phyloP scores from a whole-genome alignment of 1,140 invertebrate species.

The Brachionus calyciflorus region DNA sequence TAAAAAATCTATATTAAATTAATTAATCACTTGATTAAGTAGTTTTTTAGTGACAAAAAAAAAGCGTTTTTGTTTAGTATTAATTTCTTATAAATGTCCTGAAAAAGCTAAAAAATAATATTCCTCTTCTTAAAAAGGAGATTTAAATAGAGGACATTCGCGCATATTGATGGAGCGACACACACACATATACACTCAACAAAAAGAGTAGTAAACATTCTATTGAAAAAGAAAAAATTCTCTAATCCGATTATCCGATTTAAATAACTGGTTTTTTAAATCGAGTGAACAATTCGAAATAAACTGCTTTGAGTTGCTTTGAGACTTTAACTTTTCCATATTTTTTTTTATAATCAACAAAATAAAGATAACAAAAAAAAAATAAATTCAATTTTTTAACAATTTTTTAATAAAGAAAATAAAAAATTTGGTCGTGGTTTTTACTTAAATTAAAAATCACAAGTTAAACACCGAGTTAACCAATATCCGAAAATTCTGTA shows the following conservation, averaged over 20 bases:
- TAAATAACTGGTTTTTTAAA: too few relatives aligned
- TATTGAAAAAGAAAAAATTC: not conserved
- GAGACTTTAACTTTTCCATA: too few relatives aligned
- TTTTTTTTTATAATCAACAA: not conserved
- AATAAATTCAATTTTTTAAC: not conserved
- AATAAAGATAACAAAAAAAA: not conserved
- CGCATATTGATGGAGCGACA: too few relatives aligned
- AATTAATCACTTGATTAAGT: slow-evolving; percentile 39
- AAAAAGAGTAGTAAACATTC: too few relatives aligned
- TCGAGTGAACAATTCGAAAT: not conserved
- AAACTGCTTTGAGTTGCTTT: not conserved
- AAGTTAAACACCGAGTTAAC: slow-evolving; percentile 4
- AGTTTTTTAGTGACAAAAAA: not conserved
- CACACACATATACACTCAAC: too few relatives aligned
- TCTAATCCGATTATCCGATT: slow-evolving; percentile 2
- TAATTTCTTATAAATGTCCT: not conserved
- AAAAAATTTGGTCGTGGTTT: not conserved
- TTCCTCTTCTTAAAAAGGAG: not conserved
- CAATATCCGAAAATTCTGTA: slow-evolving; percentile 25
- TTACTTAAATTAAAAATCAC: not conserved
- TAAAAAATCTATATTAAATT: slow-evolving; percentile 14
- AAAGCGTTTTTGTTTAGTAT: not conserved
- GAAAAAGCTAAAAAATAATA: not conserved
- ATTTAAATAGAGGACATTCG: not conserved
- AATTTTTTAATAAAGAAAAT: not conserved